Evolutionary conservation across 2,888 invertebrate genomes (phyloP).

Genomic region (Nomada fabriciana): DNA sequence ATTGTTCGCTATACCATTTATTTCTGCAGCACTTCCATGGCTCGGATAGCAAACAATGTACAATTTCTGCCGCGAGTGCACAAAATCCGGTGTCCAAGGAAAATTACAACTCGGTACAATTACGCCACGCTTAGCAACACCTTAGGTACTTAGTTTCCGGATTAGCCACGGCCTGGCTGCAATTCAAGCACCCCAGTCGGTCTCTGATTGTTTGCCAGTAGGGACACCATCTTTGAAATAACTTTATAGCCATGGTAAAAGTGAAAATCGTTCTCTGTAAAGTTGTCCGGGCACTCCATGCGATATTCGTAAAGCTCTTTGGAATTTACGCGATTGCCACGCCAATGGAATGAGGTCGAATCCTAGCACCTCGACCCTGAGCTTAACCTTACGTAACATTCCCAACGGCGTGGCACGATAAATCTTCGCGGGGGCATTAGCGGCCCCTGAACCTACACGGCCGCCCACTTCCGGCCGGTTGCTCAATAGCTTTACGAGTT

Average conservation of each 20-base stretch:
- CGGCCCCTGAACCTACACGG: slow-evolving; percentile 38
- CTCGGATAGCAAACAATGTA: no score
- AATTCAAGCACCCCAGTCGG: slow-evolving; percentile 20
- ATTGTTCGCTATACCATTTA: no score
- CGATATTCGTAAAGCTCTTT: slow-evolving; percentile 16
- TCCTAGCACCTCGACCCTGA: slow-evolving; percentile 68
- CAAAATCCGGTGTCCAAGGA: not conserved
- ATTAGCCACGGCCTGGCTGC: slow-evolving; percentile 13
- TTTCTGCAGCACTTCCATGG: no score
- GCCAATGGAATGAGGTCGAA: slow-evolving; percentile 57
- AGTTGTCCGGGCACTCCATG: slow-evolving; percentile 5
- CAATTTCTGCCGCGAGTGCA: not conserved
- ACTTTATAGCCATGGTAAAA: slow-evolving; percentile 13
- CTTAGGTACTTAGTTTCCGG: slow-evolving; percentile 36
- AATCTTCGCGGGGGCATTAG: slow-evolving; percentile 65
- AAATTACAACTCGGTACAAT: slow-evolving; percentile 26
- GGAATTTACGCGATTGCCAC: slow-evolving; percentile 63
- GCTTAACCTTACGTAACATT: slow-evolving; percentile 71
- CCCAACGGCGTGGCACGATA: slow-evolving; percentile 57
- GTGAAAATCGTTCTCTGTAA: slow-evolving; percentile 22
- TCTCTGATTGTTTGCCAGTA: slow-evolving; percentile 13
- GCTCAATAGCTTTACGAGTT: slow-evolving; percentile 63
- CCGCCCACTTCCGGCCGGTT: slow-evolving; percentile 44
- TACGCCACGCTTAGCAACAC: slow-evolving; percentile 24
- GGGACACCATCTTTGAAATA: not conserved